These are phyloP conservation scores for Dicentrarchus labrax DNA, from an alignment of 2,113 vertebrate species.

Conservation along the genomic window DNA sequence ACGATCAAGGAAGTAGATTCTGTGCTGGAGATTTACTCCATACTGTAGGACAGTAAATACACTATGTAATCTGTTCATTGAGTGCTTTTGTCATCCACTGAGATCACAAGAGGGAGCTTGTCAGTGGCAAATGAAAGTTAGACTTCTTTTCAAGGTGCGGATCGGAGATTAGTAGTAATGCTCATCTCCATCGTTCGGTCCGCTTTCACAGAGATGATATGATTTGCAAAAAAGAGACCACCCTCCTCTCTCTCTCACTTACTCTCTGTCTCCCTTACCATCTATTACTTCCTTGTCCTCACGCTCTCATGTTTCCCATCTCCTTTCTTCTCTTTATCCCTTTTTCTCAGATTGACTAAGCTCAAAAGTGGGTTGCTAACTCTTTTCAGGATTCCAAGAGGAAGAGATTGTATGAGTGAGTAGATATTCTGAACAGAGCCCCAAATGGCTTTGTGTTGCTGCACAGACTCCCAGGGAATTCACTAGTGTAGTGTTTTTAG, in stretches of 20 bases:
- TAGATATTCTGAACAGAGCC: constrained; percentile 46
- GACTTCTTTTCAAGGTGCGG: constrained; percentile 80
- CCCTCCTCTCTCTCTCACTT: constrained; percentile 45
- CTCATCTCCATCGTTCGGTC: constrained; percentile 73
- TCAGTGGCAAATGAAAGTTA: constrained; percentile 75
- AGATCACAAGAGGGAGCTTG: constrained; percentile 79
- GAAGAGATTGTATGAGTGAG: constrained; percentile 54
- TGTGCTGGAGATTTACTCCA: constrained; percentile 12
- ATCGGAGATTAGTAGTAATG: constrained; percentile 83
- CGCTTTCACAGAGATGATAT: constrained; percentile 76
- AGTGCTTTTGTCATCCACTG: constrained; percentile 68
- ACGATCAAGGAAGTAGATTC: background rate
- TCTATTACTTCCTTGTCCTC: constrained; percentile 53
- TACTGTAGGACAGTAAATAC: constrained; percentile 59
- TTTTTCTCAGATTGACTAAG: constrained; percentile 70
- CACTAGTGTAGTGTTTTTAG: constrained; percentile 17
- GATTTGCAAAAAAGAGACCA: constrained; percentile 71
- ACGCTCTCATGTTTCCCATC: constrained; percentile 59
- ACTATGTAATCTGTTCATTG: constrained; percentile 69
- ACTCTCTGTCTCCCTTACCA: constrained; percentile 37
- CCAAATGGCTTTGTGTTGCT: constrained; percentile 43
- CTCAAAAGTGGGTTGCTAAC: constrained; percentile 71
- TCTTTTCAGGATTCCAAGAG: constrained; percentile 65
- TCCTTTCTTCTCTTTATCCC: constrained; percentile 60
- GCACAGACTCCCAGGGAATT: constrained; percentile 9